Percentiles rank a stretch among this genome's conserved stretches.
These are phyloP conservation scores for Notoglanidium macrostoma DNA, from an alignment of 2,797 vertebrate species.

Conservation along the genomic window DNA sequence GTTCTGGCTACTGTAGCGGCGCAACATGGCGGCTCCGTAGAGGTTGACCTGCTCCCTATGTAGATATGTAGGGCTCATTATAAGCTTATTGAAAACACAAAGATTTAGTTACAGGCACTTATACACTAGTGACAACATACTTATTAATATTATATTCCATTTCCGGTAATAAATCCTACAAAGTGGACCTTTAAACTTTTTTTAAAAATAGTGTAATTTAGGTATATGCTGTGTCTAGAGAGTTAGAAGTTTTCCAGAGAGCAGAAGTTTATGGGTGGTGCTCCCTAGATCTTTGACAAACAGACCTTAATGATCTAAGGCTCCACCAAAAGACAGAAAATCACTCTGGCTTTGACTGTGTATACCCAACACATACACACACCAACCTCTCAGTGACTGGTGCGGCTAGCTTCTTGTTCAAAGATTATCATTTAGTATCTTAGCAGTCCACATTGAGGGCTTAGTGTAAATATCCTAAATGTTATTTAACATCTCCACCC, in stretches of 20 bases:
- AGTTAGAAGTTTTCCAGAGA: neutral
- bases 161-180: too few species aligned
- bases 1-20: too few species aligned
- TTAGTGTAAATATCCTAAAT: conserved; percentile 38
- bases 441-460: conserved; percentile 33
- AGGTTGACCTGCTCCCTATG: too few species aligned
- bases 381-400: conserved; percentile 16
- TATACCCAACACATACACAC: conserved; percentile 15
- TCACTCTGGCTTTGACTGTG: neutral
- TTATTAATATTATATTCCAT: too few species aligned
- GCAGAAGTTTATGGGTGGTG: conserved; percentile 13
- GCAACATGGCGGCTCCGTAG: too few species aligned
- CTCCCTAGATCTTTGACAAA: conserved; percentile 37
- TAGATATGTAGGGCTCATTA: too few species aligned
- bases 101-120: too few species aligned
- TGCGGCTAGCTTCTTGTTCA: conserved; percentile 27
- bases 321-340: conserved; percentile 38
- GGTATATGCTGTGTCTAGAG: too few species aligned
- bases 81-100: too few species aligned
- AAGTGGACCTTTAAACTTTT: neutral
- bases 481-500: conserved; percentile 39
- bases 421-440: conserved; percentile 23
- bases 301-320: conserved; percentile 46
- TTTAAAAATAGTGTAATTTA: neutral
- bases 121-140: too few species aligned